Evolutionary conservation across 2,113 vertebrate species (phyloP).

Genomic region (Carollia perspicillata): DNA sequence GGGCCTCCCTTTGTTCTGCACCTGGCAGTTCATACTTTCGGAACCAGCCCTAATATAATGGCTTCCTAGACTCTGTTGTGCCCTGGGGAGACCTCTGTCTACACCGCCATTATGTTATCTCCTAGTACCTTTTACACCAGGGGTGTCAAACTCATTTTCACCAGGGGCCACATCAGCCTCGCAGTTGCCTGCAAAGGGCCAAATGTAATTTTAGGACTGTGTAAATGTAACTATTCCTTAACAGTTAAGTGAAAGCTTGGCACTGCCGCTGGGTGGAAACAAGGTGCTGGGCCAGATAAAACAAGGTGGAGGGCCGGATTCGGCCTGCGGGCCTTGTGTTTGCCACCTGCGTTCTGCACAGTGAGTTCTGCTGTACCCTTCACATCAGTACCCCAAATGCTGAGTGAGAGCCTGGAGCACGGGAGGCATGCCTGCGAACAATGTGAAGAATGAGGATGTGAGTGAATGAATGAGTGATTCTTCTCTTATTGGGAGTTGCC

Average conservation of each 20-base stretch:
- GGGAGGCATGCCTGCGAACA: not conserved
- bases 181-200: too few species aligned
- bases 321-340: too few species aligned
- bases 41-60: not conserved
- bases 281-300: too few species aligned
- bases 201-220: too few species aligned
- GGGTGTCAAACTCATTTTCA: too few species aligned
- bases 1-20: not conserved
- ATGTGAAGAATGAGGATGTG: not conserved
- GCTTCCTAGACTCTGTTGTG: not conserved
- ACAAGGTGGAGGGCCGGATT: too few species aligned
- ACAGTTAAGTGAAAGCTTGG: too few species aligned
- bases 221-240: too few species aligned
- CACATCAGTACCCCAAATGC: accelerated
- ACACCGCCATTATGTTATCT: not conserved
- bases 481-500: not conserved
- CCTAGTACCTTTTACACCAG: not conserved
- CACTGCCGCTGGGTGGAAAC: too few species aligned
- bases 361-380: not conserved
- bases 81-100: not conserved
- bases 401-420: not conserved
- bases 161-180: too few species aligned
- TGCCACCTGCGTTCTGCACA: not conserved
- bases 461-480: not conserved
- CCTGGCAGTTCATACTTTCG: not conserved